Evolutionary conservation across 2,888 invertebrate species (phyloP).

Genomic region (Petrolisthes manimaculis): DNA sequence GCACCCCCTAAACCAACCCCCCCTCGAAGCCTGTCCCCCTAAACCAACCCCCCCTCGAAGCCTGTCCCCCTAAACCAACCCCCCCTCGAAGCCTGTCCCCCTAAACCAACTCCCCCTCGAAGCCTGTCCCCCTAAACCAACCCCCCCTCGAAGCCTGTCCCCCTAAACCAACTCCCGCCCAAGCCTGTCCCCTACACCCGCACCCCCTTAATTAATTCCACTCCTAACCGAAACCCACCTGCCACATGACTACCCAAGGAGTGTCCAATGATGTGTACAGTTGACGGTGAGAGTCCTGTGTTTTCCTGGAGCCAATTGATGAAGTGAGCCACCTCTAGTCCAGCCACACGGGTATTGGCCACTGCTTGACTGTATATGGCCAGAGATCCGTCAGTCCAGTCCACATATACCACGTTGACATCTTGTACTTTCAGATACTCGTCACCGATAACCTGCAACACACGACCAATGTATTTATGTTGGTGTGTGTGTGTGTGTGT

Average conservation of each 20-base stretch:
- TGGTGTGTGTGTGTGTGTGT: too few relatives aligned
- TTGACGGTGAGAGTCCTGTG: slow-evolving; percentile 77
- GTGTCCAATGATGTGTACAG: slow-evolving; percentile 87
- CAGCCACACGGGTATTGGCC: slow-evolving; percentile 88
- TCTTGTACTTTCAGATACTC: slow-evolving; percentile 13
- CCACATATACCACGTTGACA: slow-evolving; percentile 84
- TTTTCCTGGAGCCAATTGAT: slow-evolving; percentile 75
- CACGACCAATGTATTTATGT: not conserved
- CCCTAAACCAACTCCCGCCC: too few relatives aligned
- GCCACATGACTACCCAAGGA: slow-evolving; percentile 90
- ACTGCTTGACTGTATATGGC: slow-evolving; percentile 89
- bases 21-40: too few relatives aligned
- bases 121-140: too few relatives aligned
- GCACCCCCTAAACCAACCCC: too few relatives aligned
- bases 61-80: too few relatives aligned
- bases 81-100: too few relatives aligned
- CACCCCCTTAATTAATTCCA: too few relatives aligned
- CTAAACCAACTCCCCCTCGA: too few relatives aligned
- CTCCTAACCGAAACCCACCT: slow-evolving; percentile 12
- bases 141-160: too few relatives aligned
- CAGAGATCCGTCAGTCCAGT: slow-evolving; percentile 89
- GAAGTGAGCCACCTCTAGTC: slow-evolving; percentile 83
- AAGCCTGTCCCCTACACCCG: too few relatives aligned
- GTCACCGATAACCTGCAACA: not conserved
- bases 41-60: too few relatives aligned